phyloP scores from a whole-genome alignment of 2,888 invertebrate species.

The Spodoptera picta region DNA sequence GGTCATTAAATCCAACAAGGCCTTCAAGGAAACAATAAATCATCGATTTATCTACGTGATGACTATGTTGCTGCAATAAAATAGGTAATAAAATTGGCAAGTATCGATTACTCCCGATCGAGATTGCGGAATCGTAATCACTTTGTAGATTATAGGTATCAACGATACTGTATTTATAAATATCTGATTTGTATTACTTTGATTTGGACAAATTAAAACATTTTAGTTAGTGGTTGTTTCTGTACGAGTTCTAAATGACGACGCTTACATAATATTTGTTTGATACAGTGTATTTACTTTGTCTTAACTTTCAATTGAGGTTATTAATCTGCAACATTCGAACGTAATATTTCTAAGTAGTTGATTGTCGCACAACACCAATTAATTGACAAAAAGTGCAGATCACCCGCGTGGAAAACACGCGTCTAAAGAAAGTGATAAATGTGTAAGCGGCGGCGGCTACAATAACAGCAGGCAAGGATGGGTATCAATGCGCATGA shows the following conservation, averaged over 20 bases:
- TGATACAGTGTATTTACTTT: too few relatives aligned
- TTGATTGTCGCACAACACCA: constrained; percentile 30
- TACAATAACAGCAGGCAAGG: constrained; percentile 52
- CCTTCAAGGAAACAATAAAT: constrained; percentile 67
- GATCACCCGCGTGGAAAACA: constrained; percentile 48
- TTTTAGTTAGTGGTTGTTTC: too few relatives aligned
- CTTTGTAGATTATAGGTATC: constrained; percentile 14
- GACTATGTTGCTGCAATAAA: constrained; percentile 62
- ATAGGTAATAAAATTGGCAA: constrained; percentile 60
- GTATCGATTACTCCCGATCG: constrained; percentile 54
- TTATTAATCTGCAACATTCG: constrained; percentile 32
- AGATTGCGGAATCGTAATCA: constrained; percentile 47
- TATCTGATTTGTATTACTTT: constrained; percentile 8
- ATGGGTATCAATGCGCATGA: constrained; percentile 56
- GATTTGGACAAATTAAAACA: background rate
- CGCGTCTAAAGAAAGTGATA: constrained; percentile 65
- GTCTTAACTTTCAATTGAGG: constrained; percentile 34
- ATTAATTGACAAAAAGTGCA: constrained; percentile 46
- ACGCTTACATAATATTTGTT: constrained; percentile 1
- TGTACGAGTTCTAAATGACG: too few relatives aligned
- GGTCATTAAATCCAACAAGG: constrained; percentile 68
- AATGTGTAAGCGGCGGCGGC: constrained; percentile 54
- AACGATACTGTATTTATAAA: too few relatives aligned
- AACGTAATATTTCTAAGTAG: constrained; percentile 10
- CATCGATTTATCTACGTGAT: constrained; percentile 66